These are phyloP conservation scores for Calidris pygmaea DNA, from an alignment of 2,113 vertebrate genomes.

Conservation along the genomic window DNA sequence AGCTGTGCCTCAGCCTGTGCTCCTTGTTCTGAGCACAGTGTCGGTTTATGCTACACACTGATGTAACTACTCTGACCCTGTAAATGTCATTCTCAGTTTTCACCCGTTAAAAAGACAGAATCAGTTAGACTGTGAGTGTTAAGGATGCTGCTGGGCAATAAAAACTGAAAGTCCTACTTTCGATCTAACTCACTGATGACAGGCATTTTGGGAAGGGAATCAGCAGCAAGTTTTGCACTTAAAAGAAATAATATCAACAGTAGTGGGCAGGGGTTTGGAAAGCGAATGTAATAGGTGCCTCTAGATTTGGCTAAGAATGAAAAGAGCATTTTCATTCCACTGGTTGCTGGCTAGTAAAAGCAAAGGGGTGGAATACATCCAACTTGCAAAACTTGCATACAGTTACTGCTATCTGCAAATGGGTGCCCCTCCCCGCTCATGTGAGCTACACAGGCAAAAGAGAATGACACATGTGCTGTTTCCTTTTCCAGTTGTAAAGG, in stretches of 20 bases:
- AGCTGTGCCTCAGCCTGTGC: not conserved
- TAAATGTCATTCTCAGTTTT: not conserved
- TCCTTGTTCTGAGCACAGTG: not conserved
- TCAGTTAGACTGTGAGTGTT: not conserved
- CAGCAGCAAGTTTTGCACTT: not conserved
- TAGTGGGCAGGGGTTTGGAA: not conserved
- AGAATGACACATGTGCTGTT: slow-evolving; percentile 72
- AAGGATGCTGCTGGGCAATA: not conserved
- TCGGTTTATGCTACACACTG: not conserved
- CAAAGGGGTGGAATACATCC: slow-evolving; percentile 29
- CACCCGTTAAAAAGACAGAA: not conserved
- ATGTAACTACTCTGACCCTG: not conserved
- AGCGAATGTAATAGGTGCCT: not conserved
- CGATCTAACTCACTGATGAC: not conserved
- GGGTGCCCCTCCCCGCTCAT: slow-evolving; percentile 75
- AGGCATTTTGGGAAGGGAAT: not conserved
- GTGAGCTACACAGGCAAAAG: slow-evolving; percentile 66
- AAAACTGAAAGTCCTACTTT: not conserved
- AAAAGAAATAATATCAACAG: not conserved
- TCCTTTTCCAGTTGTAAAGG: slow-evolving; percentile 71
- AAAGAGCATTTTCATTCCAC: slow-evolving; percentile 42
- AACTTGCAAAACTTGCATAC: slow-evolving; percentile 58
- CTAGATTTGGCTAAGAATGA: slow-evolving; percentile 8
- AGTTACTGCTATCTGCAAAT: slow-evolving; percentile 74
- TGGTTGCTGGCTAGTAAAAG: slow-evolving; percentile 31